Base-by-base conservation (phyloP, 2,888 invertebrate genomes). In the Himalopsyche kuldschensis region DNA sequence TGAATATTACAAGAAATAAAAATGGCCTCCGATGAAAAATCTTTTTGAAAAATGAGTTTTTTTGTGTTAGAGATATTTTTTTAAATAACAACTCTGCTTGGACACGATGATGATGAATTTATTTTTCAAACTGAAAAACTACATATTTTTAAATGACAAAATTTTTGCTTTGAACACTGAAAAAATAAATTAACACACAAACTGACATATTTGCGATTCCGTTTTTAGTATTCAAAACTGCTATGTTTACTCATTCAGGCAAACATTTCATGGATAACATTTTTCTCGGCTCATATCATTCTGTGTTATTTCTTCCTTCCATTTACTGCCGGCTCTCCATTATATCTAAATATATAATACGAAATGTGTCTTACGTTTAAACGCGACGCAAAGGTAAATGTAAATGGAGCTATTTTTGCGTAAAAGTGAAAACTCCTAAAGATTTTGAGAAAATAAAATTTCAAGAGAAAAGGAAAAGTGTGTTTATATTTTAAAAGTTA, bases 271-370 rank as follows among this genome's bases (percentile, higher is more conserved):
- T 27, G 69, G 69, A 69, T 69, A 69, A 69, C 69, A 69, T 69
- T 69, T 69, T 69, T 69, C 69, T 69, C 69, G 30, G 69, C 69
- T 69, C 69, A 69, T 69, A 69, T 69, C 69, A 69, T 69, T 69
- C 27, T 69, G 69, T 30, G 69, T 69, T 69, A 69, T 69, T 69
- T 27, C 69, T 69, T 69, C 69, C 69, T 69, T 69, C 69, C 69
- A 69, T 69, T 69, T 69, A 69, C 69, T 69, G 69, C 69, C 30
- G 8, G 69, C 24, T 69, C 69, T 69, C 69, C 69, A 69, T 69
- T 69, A 69, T 69, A 69, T 69, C 69, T 69, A 69, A 69, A 69
- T 69, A 69, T 69, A 69, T 69, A 69, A 69, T 69, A 69, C 69
- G 69, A 69, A 69, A 69, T 69, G 69, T 69, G 69, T 69, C 69